phyloP scores from a whole-genome alignment of 2,113 vertebrate species.

The Hemiscyllium ocellatum region DNA sequence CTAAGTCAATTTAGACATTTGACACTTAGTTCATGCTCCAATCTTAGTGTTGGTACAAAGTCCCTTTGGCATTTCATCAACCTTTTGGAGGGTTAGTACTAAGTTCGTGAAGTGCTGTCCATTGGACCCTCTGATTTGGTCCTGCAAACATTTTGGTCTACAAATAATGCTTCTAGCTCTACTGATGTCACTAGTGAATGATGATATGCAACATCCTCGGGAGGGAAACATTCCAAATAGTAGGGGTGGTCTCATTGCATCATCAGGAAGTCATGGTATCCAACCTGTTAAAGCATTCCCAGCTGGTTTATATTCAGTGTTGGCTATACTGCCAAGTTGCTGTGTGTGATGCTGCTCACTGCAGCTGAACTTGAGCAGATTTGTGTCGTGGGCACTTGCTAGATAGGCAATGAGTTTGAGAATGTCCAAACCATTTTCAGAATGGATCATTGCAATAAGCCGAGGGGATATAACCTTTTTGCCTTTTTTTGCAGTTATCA shows the following conservation, averaged over 20 bases:
- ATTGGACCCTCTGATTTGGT: neutral
- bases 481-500: neutral
- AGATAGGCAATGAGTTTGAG: neutral
- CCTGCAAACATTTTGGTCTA: neutral
- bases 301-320: neutral
- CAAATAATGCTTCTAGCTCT: neutral
- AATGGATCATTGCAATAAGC: neutral
- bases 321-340: neutral
- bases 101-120: too few relatives aligned
- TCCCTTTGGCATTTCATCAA: neutral
- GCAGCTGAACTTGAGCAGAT: neutral
- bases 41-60: neutral
- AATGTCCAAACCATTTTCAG: slow-evolving; percentile 15
- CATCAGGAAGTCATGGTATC: neutral
- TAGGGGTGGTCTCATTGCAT: neutral
- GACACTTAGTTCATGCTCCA: neutral
- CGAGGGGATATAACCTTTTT: neutral
- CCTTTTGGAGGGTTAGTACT: neutral
- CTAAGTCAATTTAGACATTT: neutral
- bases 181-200: neutral
- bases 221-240: neutral
- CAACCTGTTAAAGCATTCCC: slow-evolving; percentile 18
- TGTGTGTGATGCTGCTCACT: neutral
- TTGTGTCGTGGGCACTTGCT: neutral
- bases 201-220: neutral